Evolutionary conservation across 2,113 vertebrate genomes (phyloP), one percentile per base, ranked within the genome.

Genomic region (Sclerurus mexicanus): DNA sequence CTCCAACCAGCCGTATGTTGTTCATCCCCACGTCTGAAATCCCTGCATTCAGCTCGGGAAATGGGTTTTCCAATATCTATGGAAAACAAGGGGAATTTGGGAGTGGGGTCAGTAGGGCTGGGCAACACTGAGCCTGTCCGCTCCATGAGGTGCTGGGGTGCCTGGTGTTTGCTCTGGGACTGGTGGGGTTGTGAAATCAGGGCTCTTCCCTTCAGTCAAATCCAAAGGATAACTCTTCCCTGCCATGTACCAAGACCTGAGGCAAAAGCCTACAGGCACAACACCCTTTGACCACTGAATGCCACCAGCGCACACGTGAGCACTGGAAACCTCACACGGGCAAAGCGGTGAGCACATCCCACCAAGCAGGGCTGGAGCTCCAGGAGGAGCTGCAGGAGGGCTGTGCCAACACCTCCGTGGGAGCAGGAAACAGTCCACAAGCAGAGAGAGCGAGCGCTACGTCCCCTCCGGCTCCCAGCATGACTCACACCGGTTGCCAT

Each of bases 241-340:
- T 82, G 52, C 78, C 2, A 0, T 15, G 27, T 42, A 62, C 44
- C 30, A 30, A 55, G 31, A 53, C 31, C 49, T 28, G 42, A 10
- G 1, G 4, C 74, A 75, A 30, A 55, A 49, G 23, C 35, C 33
- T 47, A 11, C 12, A 7, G 0, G 0, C 27, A 7, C 0, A 1
- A 16, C 35, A 13, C 1, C 0, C 53, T 90, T 37, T 0, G 0
- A 47, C 52, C 1, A 0, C 69, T 11, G 64, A 71, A 52, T 8
- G 25, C 72, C 84, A 66, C 49, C 53, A 5, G 24, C 0, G 2
- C 47, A 18, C 21, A 5, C 4, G 0, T 0, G 6, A 64, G 63
- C 30, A 1, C 46, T 2, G n/a, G 12, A 60, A 72, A 40, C 27
- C 62, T 53, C 14, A 12, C 19, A 4, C 12, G 7, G 7, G 7